phyloP scores from a whole-genome alignment of 2,797 vertebrate species.

The Acanthurus lineatus region DNA sequence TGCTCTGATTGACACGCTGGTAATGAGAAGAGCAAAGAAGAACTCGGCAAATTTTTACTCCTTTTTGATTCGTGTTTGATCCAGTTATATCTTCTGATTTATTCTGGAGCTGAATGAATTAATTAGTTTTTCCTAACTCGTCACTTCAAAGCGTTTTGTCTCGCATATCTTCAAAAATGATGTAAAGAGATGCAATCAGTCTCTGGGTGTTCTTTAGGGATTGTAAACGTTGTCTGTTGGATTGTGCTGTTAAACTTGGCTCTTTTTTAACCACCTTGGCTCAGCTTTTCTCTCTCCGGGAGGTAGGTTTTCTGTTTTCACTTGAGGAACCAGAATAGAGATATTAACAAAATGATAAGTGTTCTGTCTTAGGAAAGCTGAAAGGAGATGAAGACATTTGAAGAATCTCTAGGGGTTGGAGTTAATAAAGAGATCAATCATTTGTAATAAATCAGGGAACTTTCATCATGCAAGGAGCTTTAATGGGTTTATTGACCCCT shows the following conservation, averaged over 20 bases:
- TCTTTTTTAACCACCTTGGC: conserved; percentile 18
- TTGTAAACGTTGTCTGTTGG: conserved; percentile 37
- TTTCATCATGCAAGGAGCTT: background rate
- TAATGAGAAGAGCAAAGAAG: conserved; percentile 8
- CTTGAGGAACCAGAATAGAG: background rate
- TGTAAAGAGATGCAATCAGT: conserved; percentile 36
- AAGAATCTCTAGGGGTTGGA: conserved; percentile 9
- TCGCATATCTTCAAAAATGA: conserved; percentile 40
- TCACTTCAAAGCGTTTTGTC: conserved; percentile 40
- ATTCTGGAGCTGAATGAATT: conserved; percentile 31
- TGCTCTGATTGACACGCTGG: conserved; percentile 30
- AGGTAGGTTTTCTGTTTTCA: conserved; percentile 66
- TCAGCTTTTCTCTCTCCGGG: conserved; percentile 27
- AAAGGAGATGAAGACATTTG: conserved; percentile 35
- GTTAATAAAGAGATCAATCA: background rate
- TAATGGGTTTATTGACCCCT: conserved; percentile 26
- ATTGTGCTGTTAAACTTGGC: conserved; percentile 60
- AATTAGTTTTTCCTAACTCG: conserved; percentile 24
- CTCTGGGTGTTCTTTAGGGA: conserved; percentile 14
- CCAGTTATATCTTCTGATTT: conserved; percentile 10
- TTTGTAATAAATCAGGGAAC: conserved; percentile 13
- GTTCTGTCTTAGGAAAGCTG: background rate
- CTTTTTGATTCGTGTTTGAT: conserved; percentile 29
- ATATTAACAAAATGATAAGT: background rate
- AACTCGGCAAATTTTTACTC: conserved; percentile 17